Conservation (phyloP, 2,113 vertebrate species). For the Cebidichthys violaceus region DNA sequence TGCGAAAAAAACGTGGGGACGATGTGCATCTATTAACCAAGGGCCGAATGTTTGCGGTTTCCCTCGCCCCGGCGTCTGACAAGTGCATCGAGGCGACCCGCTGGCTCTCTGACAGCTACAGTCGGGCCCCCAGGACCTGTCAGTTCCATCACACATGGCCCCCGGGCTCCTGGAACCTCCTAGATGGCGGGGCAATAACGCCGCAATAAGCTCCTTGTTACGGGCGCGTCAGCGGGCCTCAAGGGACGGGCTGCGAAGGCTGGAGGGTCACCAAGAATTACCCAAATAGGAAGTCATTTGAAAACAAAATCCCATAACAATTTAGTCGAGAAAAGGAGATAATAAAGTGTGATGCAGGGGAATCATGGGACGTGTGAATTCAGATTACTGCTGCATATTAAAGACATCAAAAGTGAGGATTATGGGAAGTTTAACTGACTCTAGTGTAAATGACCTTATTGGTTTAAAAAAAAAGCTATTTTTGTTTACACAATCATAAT, state of each 20-base stretch:
- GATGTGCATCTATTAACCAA: neutral
- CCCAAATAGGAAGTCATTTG: slow-evolving; percentile 34
- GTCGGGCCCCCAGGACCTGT: slow-evolving; percentile 69
- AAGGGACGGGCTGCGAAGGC: slow-evolving; percentile 38
- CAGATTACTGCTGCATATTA: slow-evolving; percentile 18
- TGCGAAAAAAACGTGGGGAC: neutral
- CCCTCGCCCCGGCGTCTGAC: slow-evolving; percentile 40
- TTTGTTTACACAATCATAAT: slow-evolving; percentile 13
- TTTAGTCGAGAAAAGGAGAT: slow-evolving; percentile 29
- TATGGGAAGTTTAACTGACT: neutral
- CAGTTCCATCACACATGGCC: slow-evolving; percentile 61
- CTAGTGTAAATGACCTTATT: slow-evolving; percentile 9
- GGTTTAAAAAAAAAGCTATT: neutral
- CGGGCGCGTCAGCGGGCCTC: slow-evolving; percentile 43
- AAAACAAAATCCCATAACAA: slow-evolving; percentile 38
- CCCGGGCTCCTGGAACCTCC: slow-evolving; percentile 55
- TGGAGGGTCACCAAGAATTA: slow-evolving; percentile 54
- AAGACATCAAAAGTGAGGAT: slow-evolving; percentile 24
- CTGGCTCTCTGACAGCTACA: slow-evolving; percentile 62
- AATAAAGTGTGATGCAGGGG: slow-evolving; percentile 35
- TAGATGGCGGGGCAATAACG: slow-evolving; percentile 66
- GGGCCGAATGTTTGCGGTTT: neutral
- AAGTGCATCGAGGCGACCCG: slow-evolving; percentile 51
- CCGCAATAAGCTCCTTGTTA: slow-evolving; percentile 75
- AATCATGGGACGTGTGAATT: neutral